Percentiles rank a stretch among this genome's conserved stretches.
Evolutionary conservation across 2,888 invertebrate species (phyloP).

Genomic region (Epinotia brunnichana): DNA sequence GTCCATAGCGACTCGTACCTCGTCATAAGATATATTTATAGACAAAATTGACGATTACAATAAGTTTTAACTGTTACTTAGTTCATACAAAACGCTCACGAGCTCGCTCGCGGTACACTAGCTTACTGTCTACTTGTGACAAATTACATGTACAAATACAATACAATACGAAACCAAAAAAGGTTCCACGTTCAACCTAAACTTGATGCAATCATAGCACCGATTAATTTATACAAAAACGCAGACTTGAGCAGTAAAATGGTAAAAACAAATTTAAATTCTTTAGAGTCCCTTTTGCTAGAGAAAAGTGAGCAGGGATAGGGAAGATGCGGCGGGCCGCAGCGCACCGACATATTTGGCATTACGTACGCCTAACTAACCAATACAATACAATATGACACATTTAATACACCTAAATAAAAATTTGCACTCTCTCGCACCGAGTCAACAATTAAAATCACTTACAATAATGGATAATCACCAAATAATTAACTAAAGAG

Average conservation of each 20-base stretch:
- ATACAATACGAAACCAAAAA: conserved; percentile 38
- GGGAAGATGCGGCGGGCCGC: conserved; percentile 33
- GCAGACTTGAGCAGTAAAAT: conserved; percentile 59
- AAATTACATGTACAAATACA: conserved; percentile 34
- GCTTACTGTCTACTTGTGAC: conserved; percentile 41
- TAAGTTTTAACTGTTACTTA: conserved; percentile 37
- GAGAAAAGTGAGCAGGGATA: conserved; percentile 62
- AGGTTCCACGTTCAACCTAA: conserved; percentile 45
- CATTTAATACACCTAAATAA: conserved; percentile 58
- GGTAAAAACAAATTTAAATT: conserved; percentile 42
- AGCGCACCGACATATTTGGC: conserved; percentile 53
- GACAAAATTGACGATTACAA: conserved; percentile 43
- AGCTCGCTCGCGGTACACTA: conserved; percentile 15
- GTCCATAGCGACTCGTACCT: neutral
- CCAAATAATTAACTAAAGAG: conserved; percentile 54
- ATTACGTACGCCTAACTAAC: conserved; percentile 53
- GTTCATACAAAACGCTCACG: conserved; percentile 27
- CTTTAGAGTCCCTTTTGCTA: conserved; percentile 49
- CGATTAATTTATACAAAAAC: conserved; percentile 44
- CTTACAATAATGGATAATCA: conserved; percentile 48
- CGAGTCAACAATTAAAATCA: conserved; percentile 63
- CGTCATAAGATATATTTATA: conserved; percentile 40
- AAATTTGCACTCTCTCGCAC: conserved; percentile 56
- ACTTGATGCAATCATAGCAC: conserved; percentile 48
- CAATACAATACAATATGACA: conserved; percentile 66